Evolutionary conservation across 2,113 vertebrate species (phyloP), one percentile per base, ranked within the genome.

Genomic region (Chloropsis cyanopogon): DNA sequence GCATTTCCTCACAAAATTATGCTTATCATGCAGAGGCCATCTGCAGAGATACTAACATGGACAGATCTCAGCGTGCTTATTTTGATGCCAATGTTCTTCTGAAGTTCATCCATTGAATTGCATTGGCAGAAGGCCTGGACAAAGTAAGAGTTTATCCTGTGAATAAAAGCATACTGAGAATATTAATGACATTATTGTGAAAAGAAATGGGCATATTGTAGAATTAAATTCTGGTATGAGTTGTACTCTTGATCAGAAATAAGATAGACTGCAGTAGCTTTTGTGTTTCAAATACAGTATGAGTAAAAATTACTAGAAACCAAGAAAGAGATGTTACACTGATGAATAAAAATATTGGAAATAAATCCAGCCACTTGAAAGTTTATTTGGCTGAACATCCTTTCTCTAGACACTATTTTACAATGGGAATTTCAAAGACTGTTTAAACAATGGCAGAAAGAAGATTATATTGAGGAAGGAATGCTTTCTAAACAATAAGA

Each of bases 1-100:
- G 25, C 42, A 41, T 92, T 94, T 42, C 12, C 47, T 94, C 33
- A 46, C 18, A 70, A 85, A 88, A 91, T 82, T 66, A 17, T 47
- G 10, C 8, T 59, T 70, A 52, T 42, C 35, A 50, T 83, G 54
- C 46, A 86, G 26, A 46, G 83, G 13, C 54, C 90, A 88, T 90
- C 82, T 93, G 71, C 66, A 88, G 59, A 69, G 50, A 77, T 82
- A n/a, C 33, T 61, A 77, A 90, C 23, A 82, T 33, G 76, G 76
- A 65, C 24, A 89, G 60, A 93, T 57, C 71, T 84, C 86, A 71
- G 42, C 2, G 4, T 84, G 52, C n/a, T 86, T 88, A 71, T 81
- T 93, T 88, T 96, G 44, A 75, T 68, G 83, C 31, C 70, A 90
- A 16, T 19, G 42, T 73, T 92, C 80, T 90, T 84, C 80, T 84